Conservation (phyloP, 1,140 invertebrate species). For the Oncopodura yosiiana region DNA sequence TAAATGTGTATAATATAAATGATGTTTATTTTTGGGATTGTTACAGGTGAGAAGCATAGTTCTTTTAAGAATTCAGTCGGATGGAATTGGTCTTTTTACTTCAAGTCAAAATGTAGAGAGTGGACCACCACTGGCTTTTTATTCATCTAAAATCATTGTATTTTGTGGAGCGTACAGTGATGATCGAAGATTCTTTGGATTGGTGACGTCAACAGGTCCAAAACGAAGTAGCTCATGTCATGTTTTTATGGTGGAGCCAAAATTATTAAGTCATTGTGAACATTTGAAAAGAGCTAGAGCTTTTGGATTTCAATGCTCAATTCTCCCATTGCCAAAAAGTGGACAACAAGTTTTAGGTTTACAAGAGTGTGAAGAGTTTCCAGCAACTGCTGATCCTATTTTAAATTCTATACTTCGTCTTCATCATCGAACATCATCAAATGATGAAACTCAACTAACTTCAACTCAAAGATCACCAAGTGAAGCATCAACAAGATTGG, state of each 20-base stretch:
- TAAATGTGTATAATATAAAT: too few species aligned
- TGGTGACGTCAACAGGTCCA: constrained; percentile 65
- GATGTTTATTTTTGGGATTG: too few species aligned
- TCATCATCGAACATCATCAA: constrained; percentile 36
- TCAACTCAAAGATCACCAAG: constrained; percentile 30
- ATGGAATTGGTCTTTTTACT: constrained; percentile 31
- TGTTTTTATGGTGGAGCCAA: constrained; percentile 84
- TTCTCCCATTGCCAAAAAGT: constrained; percentile 50
- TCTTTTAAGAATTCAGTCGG: constrained; percentile 29
- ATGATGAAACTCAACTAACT: constrained; percentile 36
- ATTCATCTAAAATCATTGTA: constrained; percentile 48
- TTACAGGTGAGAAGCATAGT: constrained; percentile 32
- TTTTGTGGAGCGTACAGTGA: constrained; percentile 82
- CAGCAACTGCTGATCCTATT: constrained; percentile 73
- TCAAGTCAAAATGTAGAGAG: constrained; percentile 34
- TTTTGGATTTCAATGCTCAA: constrained; percentile 67
- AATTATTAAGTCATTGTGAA: constrained; percentile 59
- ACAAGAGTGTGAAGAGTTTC: constrained; percentile 69
- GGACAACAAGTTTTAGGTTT: constrained; percentile 41
- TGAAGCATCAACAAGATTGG: constrained; percentile 39
- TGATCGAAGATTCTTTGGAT: constrained; percentile 81
- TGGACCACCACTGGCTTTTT: constrained; percentile 32
- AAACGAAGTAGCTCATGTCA: constrained; percentile 71
- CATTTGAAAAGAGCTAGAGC: constrained; percentile 64
- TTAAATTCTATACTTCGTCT: constrained; percentile 46